phyloP scores from a whole-genome alignment of 2,888 invertebrate species.

The Blastobasis adustella region DNA sequence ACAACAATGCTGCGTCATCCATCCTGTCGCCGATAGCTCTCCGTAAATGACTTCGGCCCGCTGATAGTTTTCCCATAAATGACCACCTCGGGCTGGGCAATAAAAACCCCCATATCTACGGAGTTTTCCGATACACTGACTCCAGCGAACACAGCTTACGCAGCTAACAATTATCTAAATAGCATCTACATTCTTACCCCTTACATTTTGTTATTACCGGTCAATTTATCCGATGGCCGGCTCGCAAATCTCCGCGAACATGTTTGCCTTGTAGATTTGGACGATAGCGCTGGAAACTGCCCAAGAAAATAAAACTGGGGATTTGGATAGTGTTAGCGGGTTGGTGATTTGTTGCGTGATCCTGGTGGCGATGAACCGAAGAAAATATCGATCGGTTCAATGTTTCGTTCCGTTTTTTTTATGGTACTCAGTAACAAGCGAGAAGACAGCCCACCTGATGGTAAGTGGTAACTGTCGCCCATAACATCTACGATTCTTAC shows the following conservation, averaged over 20 bases:
- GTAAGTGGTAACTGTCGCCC: no score
- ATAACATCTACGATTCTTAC: no score
- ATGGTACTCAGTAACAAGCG: no score
- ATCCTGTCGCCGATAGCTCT: constrained; percentile 33
- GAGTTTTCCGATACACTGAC: constrained; percentile 70
- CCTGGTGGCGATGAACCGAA: background rate
- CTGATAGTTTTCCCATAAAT: constrained; percentile 71
- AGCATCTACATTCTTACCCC: constrained; percentile 75
- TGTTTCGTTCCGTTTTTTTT: background rate
- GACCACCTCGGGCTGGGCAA: constrained; percentile 63
- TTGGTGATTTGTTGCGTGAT: constrained; percentile 14
- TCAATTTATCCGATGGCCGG: constrained; percentile 67
- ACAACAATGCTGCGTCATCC: constrained; percentile 51
- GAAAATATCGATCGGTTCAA: background rate
- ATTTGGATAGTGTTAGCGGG: constrained; percentile 25
- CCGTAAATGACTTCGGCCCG: constrained; percentile 18
- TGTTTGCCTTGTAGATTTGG: constrained; percentile 64
- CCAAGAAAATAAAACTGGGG: constrained; percentile 49
- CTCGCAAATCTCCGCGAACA: constrained; percentile 63
- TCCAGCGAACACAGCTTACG: constrained; percentile 44
- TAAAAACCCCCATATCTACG: constrained; percentile 58
- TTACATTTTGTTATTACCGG: constrained; percentile 75
- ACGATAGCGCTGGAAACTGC: constrained; percentile 52
- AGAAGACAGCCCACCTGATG: no score
- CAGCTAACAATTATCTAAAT: constrained; percentile 75